These are phyloP conservation scores for Apis dorsata DNA, from an alignment of 1,140 invertebrate genomes.

Conservation along the genomic window DNA sequence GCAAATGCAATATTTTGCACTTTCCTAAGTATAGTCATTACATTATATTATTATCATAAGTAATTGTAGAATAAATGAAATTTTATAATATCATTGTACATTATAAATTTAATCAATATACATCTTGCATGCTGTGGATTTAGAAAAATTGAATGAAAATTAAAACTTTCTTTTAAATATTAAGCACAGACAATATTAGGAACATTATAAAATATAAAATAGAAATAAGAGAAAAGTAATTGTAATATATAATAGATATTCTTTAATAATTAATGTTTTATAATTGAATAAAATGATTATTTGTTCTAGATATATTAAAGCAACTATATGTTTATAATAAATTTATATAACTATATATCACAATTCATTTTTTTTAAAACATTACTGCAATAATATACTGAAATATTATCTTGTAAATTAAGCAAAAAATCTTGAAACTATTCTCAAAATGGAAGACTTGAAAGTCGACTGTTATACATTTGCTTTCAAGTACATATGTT, in stretches of 20 bases:
- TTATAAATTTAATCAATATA: slow-evolving; percentile 4
- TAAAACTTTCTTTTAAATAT: neutral
- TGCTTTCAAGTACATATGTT: slow-evolving; percentile 41
- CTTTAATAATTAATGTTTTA: slow-evolving; percentile 10
- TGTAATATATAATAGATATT: slow-evolving; percentile 5
- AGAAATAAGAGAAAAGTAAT: slow-evolving; percentile 2
- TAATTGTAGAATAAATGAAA: slow-evolving; percentile 7
- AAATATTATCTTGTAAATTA: slow-evolving; percentile 2
- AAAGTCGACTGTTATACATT: slow-evolving; percentile 50
- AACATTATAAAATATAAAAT: slow-evolving; percentile 5
- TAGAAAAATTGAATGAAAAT: neutral
- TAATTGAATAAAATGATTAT: neutral
- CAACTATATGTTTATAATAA: neutral
- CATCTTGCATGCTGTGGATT: slow-evolving; percentile 4
- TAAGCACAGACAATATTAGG: slow-evolving; percentile 2
- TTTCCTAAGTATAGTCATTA: slow-evolving; percentile 3
- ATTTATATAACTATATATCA: slow-evolving; percentile 24
- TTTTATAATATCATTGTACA: slow-evolving; percentile 5
- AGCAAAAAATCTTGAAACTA: slow-evolving; percentile 1
- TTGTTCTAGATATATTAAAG: neutral
- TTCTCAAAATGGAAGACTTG: slow-evolving; percentile 66
- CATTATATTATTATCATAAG: neutral
- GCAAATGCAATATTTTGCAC: slow-evolving; percentile 19
- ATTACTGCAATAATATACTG: neutral
- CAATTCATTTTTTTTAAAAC: slow-evolving; percentile 22